These are phyloP conservation scores for Drosophila truncata DNA, from an alignment of 1,140 invertebrate species.

Conservation along the genomic window DNA sequence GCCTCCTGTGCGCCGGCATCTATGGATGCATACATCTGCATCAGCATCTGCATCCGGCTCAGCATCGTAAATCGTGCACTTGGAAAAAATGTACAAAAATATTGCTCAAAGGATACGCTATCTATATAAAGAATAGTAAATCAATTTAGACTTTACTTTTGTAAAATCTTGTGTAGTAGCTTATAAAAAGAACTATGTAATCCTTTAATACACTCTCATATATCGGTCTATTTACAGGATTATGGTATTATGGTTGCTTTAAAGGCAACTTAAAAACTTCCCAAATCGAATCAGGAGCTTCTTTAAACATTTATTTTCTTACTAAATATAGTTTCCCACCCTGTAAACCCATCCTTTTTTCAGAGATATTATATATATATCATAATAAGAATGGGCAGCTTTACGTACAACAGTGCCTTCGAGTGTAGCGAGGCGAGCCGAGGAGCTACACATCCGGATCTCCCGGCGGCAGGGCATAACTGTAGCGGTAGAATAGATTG, in stretches of 20 bases:
- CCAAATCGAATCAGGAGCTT: not conserved
- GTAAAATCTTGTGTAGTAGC: too few species aligned
- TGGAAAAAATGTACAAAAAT: not conserved
- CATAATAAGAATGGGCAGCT: constrained; percentile 9
- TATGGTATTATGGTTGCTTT: too few species aligned
- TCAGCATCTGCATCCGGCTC: constrained; percentile 31
- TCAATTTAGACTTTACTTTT: too few species aligned
- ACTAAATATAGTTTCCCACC: not conserved
- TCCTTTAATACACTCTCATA: too few species aligned
- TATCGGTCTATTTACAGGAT: too few species aligned
- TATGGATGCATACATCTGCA: constrained; percentile 25
- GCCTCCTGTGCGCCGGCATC: constrained; percentile 34
- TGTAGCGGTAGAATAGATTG: constrained; percentile 52
- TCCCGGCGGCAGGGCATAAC: constrained; percentile 37
- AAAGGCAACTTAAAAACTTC: not conserved
- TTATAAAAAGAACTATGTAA: too few species aligned
- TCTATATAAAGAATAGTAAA: not conserved
- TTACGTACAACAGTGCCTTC: constrained; percentile 1
- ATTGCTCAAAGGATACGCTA: too few species aligned
- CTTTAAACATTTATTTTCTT: not conserved
- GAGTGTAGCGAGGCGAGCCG: constrained; percentile 11
- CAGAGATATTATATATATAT: constrained; percentile 4
- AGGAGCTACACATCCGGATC: constrained; percentile 6
- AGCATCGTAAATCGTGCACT: constrained; percentile 17
- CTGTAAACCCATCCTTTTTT: not conserved